A percentile compares a stretch with the other conserved stretches of the same genome.
Evolutionary conservation across 2,888 invertebrate genomes (phyloP).

Genomic region (Rhingia rostrata): DNA sequence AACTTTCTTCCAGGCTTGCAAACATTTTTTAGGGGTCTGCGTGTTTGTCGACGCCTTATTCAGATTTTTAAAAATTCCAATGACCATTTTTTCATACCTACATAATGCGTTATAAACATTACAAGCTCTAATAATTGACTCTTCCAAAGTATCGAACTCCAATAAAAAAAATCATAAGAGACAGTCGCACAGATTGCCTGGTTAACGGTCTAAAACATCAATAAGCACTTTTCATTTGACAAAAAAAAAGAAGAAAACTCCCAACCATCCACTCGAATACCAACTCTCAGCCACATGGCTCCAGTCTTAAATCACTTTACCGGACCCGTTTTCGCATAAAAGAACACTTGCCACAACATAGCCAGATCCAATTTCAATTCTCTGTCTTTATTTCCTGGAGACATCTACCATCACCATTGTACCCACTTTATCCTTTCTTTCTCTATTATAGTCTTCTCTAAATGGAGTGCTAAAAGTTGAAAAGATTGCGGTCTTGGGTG

Average conservation of each 20-base stretch:
- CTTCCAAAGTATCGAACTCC: too few relatives aligned
- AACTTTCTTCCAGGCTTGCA: too few relatives aligned
- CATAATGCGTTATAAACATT: too few relatives aligned
- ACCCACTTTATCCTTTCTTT: constrained; percentile 8
- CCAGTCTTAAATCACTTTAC: constrained; percentile 65
- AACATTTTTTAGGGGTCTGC: too few relatives aligned
- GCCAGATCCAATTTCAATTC: constrained; percentile 60
- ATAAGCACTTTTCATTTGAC: constrained; percentile 38
- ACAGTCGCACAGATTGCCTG: too few relatives aligned
- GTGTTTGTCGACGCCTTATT: too few relatives aligned
- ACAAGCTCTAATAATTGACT: too few relatives aligned
- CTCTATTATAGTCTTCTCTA: constrained; percentile 35
- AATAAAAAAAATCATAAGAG: too few relatives aligned
- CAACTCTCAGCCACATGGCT: constrained; percentile 51
- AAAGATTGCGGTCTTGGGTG: constrained; percentile 74
- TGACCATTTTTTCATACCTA: too few relatives aligned
- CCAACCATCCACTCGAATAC: neutral
- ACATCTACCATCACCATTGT: constrained; percentile 36
- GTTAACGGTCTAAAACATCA: too few relatives aligned
- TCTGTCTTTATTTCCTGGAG: constrained; percentile 60
- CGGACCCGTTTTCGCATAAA: constrained; percentile 35
- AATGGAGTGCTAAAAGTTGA: constrained; percentile 74
- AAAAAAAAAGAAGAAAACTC: constrained; percentile 11
- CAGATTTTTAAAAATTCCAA: too few relatives aligned
- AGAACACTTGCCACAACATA: constrained; percentile 37